Evolutionary conservation across 1,140 invertebrate species (phyloP).

Genomic region (Nephila pilipes): DNA sequence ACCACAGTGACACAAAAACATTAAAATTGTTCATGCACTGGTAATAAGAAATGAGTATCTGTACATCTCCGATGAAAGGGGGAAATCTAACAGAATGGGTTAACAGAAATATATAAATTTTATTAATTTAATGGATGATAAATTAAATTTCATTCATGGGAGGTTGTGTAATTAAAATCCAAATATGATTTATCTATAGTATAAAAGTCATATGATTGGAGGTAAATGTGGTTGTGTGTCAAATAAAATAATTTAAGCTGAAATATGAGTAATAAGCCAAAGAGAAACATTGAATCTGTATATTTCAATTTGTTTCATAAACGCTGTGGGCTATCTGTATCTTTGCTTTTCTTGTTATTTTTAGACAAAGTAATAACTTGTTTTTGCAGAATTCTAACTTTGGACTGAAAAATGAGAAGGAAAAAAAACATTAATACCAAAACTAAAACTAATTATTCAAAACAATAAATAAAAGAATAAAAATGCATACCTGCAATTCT

Average conservation of each 20-base stretch:
- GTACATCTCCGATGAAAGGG: neutral
- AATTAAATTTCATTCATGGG: neutral
- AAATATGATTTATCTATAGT: constrained; percentile 5
- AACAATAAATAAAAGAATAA: neutral
- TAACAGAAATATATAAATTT: neutral
- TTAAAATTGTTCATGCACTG: neutral
- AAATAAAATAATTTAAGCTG: neutral
- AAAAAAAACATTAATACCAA: constrained; percentile 15
- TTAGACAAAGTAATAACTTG: constrained; percentile 93
- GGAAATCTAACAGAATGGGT: neutral
- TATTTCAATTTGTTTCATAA: constrained; percentile 53
- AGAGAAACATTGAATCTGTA: neutral
- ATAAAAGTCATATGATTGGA: constrained; percentile 30
- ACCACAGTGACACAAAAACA: neutral
- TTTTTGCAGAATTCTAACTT: constrained; percentile 80
- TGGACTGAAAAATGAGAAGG: constrained; percentile 79
- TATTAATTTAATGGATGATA: neutral
- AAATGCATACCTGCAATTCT: constrained; percentile 85
- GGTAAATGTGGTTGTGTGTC: constrained; percentile 5
- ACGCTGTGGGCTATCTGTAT: constrained; percentile 75
- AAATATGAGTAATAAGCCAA: constrained; percentile 2
- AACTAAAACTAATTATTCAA: constrained; percentile 78
- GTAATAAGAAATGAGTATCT: neutral
- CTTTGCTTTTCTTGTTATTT: constrained; percentile 81
- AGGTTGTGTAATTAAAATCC: neutral